These are phyloP conservation scores for Lasiurus cinereus DNA, from an alignment of 2,113 vertebrate species.

Conservation along the genomic window DNA sequence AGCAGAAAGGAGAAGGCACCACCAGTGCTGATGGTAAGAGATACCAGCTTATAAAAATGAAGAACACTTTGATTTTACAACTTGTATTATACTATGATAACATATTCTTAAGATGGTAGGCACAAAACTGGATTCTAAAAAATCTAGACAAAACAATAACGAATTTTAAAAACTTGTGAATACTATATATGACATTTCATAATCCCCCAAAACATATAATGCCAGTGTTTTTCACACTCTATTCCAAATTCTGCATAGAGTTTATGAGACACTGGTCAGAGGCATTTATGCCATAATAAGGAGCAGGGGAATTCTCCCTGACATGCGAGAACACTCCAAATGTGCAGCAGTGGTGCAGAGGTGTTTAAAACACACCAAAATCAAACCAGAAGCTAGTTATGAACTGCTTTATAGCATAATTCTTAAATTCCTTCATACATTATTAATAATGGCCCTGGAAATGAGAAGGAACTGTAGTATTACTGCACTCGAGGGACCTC, in stretches of 20 bases:
- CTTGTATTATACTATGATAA: neutral
- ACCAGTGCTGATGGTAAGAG: neutral
- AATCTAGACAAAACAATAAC: neutral
- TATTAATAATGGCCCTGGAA: slow-evolving; percentile 32
- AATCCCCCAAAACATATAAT: neutral
- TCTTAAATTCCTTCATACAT: slow-evolving; percentile 63
- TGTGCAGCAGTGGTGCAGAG: neutral
- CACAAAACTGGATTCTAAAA: slow-evolving; percentile 4
- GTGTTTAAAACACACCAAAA: slow-evolving; percentile 69
- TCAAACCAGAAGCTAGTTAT: slow-evolving; percentile 52
- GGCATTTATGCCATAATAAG: neutral
- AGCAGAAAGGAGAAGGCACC: neutral
- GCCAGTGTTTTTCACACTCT: neutral
- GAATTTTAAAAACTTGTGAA: neutral
- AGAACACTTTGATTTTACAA: neutral
- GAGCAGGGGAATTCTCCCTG: neutral
- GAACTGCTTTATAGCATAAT: slow-evolving; percentile 43
- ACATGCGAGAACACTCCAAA: neutral
- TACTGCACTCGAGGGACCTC: slow-evolving; percentile 60
- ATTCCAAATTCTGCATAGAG: neutral
- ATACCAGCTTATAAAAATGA: neutral
- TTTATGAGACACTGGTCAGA: neutral
- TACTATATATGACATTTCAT: neutral
- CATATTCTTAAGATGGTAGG: neutral
- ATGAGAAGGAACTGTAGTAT: slow-evolving; percentile 12